phyloP scores from a whole-genome alignment of 2,113 vertebrate species.

The Artemisiospiza belli region DNA sequence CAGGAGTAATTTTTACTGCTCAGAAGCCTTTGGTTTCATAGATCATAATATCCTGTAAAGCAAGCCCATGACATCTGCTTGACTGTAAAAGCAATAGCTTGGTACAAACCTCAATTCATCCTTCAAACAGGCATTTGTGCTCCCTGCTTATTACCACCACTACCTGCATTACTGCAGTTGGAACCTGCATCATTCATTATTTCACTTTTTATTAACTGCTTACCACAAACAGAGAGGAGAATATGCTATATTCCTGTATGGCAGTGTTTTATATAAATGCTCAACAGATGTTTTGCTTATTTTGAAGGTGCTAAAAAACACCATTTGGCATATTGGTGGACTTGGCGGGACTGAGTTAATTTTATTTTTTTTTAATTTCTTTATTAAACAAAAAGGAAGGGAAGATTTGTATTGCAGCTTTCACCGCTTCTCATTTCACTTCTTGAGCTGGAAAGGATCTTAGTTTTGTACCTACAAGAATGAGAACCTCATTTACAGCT shows the following conservation, averaged over 20 bases:
- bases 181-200: neutral
- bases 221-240: neutral
- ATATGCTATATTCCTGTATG: neutral
- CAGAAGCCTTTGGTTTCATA: conserved; percentile 40
- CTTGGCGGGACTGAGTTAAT: neutral
- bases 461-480: neutral
- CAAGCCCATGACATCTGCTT: conserved; percentile 33
- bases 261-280: neutral
- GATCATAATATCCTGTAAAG: conserved; percentile 50
- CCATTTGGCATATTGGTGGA: neutral
- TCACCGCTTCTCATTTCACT: neutral
- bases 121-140: neutral
- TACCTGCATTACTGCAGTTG: neutral
- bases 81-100: conserved; percentile 32
- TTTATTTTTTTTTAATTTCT: neutral
- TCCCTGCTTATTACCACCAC: neutral
- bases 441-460: neutral
- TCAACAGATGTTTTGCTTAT: neutral
- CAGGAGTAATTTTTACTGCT: conserved; percentile 46
- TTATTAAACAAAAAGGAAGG: neutral
- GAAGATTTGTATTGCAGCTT: neutral
- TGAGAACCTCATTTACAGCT: neutral
- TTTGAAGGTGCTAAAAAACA: neutral
- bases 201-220: neutral
- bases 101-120: conserved; percentile 18